These are phyloP conservation scores for Cirrhinus molitorella DNA, from an alignment of 2,797 vertebrate genomes.

Conservation along the genomic window DNA sequence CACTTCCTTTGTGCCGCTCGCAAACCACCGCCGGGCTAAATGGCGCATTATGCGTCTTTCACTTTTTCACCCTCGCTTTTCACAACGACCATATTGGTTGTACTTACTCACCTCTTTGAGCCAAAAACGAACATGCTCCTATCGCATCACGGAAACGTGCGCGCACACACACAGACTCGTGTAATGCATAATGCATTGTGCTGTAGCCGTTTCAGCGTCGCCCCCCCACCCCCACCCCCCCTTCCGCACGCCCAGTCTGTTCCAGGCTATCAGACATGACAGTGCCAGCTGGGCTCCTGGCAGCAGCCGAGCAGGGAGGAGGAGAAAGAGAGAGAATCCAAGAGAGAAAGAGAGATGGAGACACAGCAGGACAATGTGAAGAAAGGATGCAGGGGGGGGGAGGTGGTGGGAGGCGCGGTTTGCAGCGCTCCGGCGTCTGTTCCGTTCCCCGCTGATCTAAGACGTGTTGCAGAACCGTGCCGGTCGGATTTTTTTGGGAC, in stretches of 20 bases:
- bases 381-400: conserved; percentile 41
- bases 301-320: conserved; percentile 65
- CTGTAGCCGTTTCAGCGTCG: conserved; percentile 69
- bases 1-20: conserved; percentile 48
- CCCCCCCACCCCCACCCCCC: conserved; percentile 66
- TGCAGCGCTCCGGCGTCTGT: conserved; percentile 65
- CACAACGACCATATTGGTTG: conserved; percentile 35
- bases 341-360: conserved; percentile 36
- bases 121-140: conserved; percentile 44
- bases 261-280: conserved; percentile 84
- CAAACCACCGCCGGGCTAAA: conserved; percentile 50
- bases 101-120: conserved; percentile 58
- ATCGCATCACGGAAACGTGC: conserved; percentile 39
- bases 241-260: conserved; percentile 69
- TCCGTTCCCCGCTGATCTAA: conserved; percentile 67
- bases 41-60: conserved; percentile 37
- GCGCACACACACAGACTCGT: conserved; percentile 42
- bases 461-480: conserved; percentile 68
- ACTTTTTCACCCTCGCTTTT: conserved; percentile 37
- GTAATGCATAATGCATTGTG: conserved; percentile 73
- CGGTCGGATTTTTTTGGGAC: conserved; percentile 54
- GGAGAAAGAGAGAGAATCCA: conserved; percentile 50
- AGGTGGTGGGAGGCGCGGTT: conserved; percentile 60
- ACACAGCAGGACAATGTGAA: conserved; percentile 39
- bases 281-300: conserved; percentile 83